phyloP scores from a whole-genome alignment of 2,113 vertebrate species.

The Protomyctophum bolini region DNA sequence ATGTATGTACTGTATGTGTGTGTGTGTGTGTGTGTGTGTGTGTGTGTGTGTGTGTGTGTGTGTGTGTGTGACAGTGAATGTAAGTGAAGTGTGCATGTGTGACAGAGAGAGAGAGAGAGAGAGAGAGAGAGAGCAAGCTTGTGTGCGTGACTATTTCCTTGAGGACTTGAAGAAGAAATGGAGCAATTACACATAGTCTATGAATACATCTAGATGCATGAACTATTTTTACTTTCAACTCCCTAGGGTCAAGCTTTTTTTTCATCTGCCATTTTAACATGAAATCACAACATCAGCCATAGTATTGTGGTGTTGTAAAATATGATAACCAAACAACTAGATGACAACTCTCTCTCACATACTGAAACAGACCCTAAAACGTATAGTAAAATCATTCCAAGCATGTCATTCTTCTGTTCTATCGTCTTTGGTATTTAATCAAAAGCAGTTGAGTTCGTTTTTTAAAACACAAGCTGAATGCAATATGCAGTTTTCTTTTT shows the following conservation, averaged over 20 bases:
- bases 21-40: neutral
- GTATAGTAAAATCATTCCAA: too few relatives aligned
- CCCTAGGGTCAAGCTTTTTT: constrained; percentile 16
- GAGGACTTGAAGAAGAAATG: constrained; percentile 19
- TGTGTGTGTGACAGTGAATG: constrained; percentile 15
- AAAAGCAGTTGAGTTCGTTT: too few relatives aligned
- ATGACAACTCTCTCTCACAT: too few relatives aligned
- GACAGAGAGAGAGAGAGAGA: too few relatives aligned
- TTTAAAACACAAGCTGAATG: too few relatives aligned
- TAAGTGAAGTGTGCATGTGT: too few relatives aligned
- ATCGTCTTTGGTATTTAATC: too few relatives aligned
- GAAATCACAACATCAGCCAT: constrained; percentile 5
- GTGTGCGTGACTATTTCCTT: constrained; percentile 14
- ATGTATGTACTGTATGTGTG: neutral
- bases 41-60: constrained; percentile 6
- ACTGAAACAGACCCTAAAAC: too few relatives aligned
- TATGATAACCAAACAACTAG: neutral
- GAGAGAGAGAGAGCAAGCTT: too few relatives aligned
- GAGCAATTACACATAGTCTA: constrained; percentile 42
- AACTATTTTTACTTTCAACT: constrained; percentile 16
- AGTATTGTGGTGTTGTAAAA: constrained; percentile 1
- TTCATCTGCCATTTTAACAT: constrained; percentile 19
- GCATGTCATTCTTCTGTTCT: too few relatives aligned
- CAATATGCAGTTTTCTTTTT: too few relatives aligned
- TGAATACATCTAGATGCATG: constrained; percentile 16